Evolutionary conservation across 2,888 invertebrate genomes (phyloP), one percentile per base, ranked within the genome.

Genomic region (Andricus curvator): DNA sequence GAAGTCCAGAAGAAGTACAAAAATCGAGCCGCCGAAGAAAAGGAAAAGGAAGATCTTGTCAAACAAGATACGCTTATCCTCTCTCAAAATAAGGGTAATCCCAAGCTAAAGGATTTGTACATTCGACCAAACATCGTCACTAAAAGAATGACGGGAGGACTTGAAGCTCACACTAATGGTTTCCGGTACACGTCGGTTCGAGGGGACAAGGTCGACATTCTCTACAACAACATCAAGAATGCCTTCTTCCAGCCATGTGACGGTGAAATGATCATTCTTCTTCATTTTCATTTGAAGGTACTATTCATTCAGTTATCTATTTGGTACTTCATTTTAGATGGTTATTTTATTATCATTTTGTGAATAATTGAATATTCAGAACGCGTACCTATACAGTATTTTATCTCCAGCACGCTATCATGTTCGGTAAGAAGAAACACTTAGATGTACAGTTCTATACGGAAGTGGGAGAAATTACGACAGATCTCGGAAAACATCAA

Each of bases 341-440:
- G 48, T 25, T 29, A n/a, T 17, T 41, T 22, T 62, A 78, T 41
- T 62, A 78, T 41, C 17, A 60, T 60, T 60, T 60, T 60, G n/a
- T 22, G 13, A 56, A 60, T 60, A 11, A 9, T 60, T 11, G 22
- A 22, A 70, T n/a, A 41, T 37, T 64, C 66, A 62, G 51, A 78
- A 66, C n/a, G 11, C 11, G 5, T 62, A 44, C 64, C 25, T 56
- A 37, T 37, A 15, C 33, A 51, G 17, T 78, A 67, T 70, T 81
- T 82, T 22, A 60, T 78, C 83, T 88, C 89, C 88, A 96, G 95
- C 98, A 99, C 92, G 99, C 99, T 44, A 99, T 99, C 84, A 97
- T 99, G 97, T 99, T 99, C 94, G 99, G 99, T 87, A 99, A 99
- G 94, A 99, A 99, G 95, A 99, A 99, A 91, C 99, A 99, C 89